Evolutionary conservation across 2,888 invertebrate species (phyloP).

Genomic region (Strigamia crassipes): DNA sequence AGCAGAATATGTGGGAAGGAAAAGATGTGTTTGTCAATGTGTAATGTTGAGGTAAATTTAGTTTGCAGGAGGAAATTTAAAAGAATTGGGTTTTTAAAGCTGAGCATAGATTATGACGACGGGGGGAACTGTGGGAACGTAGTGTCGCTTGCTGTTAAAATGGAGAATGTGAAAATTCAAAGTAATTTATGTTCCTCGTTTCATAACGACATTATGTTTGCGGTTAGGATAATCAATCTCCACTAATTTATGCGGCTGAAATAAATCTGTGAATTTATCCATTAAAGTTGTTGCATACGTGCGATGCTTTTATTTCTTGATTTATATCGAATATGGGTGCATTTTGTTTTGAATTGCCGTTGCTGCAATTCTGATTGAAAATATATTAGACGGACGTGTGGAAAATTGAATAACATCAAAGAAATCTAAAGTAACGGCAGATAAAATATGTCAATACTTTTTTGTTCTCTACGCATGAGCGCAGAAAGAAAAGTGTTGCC

Average conservation of each 20-base stretch:
- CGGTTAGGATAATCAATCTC: slow-evolving; percentile 33
- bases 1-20: background rate
- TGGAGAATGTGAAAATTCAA: background rate
- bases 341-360: background rate
- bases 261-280: slow-evolving; percentile 32
- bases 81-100: slow-evolving; percentile 31
- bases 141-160: background rate
- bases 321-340: background rate
- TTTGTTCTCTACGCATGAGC: background rate
- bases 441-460: background rate
- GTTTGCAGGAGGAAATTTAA: slow-evolving; percentile 12
- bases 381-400: background rate
- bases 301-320: slow-evolving; percentile 2
- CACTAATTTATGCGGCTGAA: slow-evolving; percentile 27
- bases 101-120: background rate
- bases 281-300: background rate
- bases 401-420: background rate
- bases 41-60: slow-evolving; percentile 31
- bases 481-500: background rate
- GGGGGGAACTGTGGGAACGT: background rate
- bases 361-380: background rate
- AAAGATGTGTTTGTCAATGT: slow-evolving; percentile 31
- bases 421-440: background rate
- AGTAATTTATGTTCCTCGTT: slow-evolving; percentile 1
- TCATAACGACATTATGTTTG: slow-evolving; percentile 42